A percentile compares a stretch with the other conserved stretches of the same genome.
These are phyloP conservation scores for Enteromius mattozi DNA, from an alignment of 2,797 vertebrate genomes.

Conservation along the genomic window DNA sequence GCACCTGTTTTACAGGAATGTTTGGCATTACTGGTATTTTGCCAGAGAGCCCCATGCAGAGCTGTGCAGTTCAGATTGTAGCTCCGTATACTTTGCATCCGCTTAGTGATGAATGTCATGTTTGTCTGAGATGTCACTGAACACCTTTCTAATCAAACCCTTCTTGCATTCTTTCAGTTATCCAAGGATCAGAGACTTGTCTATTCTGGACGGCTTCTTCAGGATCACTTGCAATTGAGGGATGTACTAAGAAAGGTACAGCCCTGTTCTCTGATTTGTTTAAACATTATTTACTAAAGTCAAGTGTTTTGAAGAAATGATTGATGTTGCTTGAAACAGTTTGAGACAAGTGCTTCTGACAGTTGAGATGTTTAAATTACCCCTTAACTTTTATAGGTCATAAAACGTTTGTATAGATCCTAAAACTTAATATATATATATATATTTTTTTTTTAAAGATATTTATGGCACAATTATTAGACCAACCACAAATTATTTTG, in stretches of 20 bases:
- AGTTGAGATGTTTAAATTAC: neutral
- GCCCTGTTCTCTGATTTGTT: neutral
- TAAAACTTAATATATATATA: no score
- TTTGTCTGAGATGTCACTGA: neutral
- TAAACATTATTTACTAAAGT: neutral
- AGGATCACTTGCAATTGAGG: slow-evolving; percentile 92
- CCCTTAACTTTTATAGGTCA: neutral
- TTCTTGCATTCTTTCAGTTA: slow-evolving; percentile 76
- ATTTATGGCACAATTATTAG: neutral
- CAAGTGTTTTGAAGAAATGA: neutral
- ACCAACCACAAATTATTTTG: neutral
- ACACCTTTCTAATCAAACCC: neutral
- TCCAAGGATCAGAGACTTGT: slow-evolving; percentile 95
- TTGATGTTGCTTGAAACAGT: neutral
- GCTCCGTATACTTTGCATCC: neutral
- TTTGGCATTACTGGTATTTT: slow-evolving; percentile 28
- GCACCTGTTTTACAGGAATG: slow-evolving; percentile 9
- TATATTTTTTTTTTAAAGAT: neutral
- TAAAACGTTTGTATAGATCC: neutral
- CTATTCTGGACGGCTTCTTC: slow-evolving; percentile 93
- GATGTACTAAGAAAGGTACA: slow-evolving; percentile 94
- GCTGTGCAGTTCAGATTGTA: neutral
- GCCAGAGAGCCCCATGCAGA: neutral
- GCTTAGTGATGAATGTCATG: no score
- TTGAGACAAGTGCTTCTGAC: neutral